Evolutionary conservation across 1,140 invertebrate species (phyloP).

Genomic region (Trichonephila clavata): DNA sequence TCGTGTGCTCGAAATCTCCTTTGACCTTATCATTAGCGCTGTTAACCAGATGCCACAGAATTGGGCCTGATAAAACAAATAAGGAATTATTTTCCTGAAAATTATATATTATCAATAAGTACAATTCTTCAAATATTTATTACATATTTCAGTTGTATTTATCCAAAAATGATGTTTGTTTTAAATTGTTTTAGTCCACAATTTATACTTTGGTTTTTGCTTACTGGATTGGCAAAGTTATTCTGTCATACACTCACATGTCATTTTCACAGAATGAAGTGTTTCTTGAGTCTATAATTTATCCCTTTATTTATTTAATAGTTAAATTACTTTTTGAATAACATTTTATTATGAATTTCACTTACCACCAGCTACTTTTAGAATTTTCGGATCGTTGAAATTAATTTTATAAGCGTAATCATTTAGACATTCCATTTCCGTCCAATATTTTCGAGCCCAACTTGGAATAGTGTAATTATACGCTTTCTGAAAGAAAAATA

Average conservation of each 20-base stretch:
- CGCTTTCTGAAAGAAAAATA: not conserved
- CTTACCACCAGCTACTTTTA: constrained; percentile 2
- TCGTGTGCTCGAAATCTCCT: not conserved
- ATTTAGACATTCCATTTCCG: not conserved
- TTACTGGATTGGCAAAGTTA: no score
- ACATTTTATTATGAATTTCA: not conserved
- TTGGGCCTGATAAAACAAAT: not conserved
- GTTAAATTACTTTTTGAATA: not conserved
- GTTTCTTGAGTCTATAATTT: no score
- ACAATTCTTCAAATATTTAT: no score
- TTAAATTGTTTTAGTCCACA: no score
- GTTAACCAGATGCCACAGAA: not conserved
- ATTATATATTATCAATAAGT: no score
- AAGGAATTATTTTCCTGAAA: no score
- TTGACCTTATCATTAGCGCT: not conserved
- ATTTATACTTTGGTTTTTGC: no score
- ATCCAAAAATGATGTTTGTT: no score
- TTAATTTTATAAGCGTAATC: constrained; percentile 6
- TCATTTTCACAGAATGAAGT: no score
- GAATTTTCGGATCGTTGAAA: not conserved
- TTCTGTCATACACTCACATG: no score
- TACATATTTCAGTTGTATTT: no score
- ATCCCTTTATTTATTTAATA: no score
- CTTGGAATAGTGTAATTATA: not conserved
- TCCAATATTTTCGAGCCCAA: not conserved